Evolutionary conservation across 2,113 vertebrate species (phyloP).

Genomic region (Caracal caracal): DNA sequence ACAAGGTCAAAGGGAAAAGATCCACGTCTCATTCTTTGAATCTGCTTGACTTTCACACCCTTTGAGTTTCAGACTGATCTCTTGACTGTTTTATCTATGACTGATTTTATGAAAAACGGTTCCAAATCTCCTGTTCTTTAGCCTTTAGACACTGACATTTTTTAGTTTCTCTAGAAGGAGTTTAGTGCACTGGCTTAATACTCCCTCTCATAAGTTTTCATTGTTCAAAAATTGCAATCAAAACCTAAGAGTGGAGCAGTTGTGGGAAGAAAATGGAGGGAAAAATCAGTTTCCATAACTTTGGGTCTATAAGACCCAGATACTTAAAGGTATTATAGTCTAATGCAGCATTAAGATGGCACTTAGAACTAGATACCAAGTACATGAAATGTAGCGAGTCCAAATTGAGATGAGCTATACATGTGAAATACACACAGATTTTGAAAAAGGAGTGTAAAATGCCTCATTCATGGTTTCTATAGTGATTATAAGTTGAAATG

Average conservation of each 20-base stretch:
- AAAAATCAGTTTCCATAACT: background rate
- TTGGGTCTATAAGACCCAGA: background rate
- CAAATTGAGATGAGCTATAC: background rate
- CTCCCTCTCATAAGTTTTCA: background rate
- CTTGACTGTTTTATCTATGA: background rate
- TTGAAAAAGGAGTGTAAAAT: background rate
- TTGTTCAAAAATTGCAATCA: background rate
- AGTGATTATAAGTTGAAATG: constrained; percentile 21
- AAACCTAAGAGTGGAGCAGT: background rate
- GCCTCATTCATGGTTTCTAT: background rate
- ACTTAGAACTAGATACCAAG: background rate
- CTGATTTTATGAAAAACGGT: constrained; percentile 7
- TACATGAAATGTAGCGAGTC: background rate
- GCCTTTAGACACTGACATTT: background rate
- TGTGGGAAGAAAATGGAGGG: background rate
- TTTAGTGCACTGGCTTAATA: background rate
- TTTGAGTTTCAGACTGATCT: background rate
- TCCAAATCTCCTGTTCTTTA: background rate
- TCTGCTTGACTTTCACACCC: background rate
- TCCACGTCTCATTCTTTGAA: constrained; percentile 10
- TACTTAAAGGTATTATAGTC: background rate
- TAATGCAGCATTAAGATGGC: background rate
- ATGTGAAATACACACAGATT: background rate
- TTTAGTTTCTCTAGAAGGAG: background rate
- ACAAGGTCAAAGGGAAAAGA: background rate